Conservation (phyloP, 2,113 vertebrate genomes). For the Chunga burmeisteri region DNA sequence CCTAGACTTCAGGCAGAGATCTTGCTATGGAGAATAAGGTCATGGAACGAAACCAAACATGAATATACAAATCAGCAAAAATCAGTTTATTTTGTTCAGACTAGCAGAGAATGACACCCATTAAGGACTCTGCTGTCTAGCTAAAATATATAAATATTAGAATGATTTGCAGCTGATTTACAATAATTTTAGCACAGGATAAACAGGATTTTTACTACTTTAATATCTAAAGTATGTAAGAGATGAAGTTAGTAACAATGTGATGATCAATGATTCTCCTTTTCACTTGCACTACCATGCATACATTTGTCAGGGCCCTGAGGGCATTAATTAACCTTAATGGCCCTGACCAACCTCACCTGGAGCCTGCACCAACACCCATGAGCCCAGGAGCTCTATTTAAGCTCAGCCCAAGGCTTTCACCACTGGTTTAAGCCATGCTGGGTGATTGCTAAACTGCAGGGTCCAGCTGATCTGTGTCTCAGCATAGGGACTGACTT, state of each 20-base stretch:
- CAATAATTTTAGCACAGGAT: neutral
- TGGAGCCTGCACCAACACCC: neutral
- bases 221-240: neutral
- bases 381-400: neutral
- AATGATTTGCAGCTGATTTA: neutral
- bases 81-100: neutral
- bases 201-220: neutral
- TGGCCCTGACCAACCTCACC: neutral
- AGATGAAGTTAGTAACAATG: neutral
- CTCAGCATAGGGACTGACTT: neutral
- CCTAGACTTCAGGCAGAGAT: neutral
- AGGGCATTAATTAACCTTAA: neutral
- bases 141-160: neutral
- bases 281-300: neutral
- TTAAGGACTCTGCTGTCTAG: neutral
- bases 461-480: accelerated
- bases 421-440: accelerated
- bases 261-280: neutral
- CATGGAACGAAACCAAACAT: neutral
- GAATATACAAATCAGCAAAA: neutral
- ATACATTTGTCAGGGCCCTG: neutral
- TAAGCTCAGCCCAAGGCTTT: neutral
- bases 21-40: neutral
- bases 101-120: neutral
- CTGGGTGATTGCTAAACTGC: neutral